A percentile compares a stretch with the other conserved stretches of the same genome.
These are phyloP conservation scores for Odocoileus hemionus DNA, from an alignment of 2,113 vertebrate genomes.

Conservation along the genomic window DNA sequence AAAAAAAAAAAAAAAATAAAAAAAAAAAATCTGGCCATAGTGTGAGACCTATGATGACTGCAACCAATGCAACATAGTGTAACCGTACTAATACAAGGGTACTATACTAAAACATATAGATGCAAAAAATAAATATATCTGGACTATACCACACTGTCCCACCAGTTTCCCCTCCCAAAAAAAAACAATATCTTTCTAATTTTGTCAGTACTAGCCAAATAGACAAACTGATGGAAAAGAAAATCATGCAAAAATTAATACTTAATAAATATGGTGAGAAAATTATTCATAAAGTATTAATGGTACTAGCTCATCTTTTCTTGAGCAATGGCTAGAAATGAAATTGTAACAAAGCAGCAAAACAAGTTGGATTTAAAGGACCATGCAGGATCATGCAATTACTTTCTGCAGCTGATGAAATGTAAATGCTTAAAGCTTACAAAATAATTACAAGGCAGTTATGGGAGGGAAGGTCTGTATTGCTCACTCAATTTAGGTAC, in stretches of 20 bases:
- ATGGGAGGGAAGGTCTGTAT: constrained; percentile 36
- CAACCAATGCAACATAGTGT: neutral
- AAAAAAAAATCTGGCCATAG: neutral
- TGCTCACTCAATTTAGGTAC: constrained; percentile 38
- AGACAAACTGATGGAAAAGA: neutral
- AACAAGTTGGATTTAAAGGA: constrained; percentile 23
- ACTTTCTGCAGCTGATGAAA: constrained; percentile 45
- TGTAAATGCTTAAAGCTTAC: constrained; percentile 39
- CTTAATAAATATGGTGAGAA: neutral
- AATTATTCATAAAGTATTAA: neutral
- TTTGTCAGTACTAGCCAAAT: neutral
- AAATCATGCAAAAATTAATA: neutral
- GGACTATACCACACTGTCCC: neutral
- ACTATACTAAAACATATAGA: neutral
- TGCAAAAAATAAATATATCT: neutral
- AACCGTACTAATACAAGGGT: neutral
- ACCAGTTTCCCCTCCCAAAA: neutral
- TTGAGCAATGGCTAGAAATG: neutral
- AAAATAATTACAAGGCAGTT: constrained; percentile 58
- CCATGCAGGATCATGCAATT: constrained; percentile 35
- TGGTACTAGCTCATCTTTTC: neutral
- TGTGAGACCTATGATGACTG: neutral
- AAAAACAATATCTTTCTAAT: neutral
- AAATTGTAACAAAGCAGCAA: neutral
- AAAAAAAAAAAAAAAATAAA: no score